phyloP scores from a whole-genome alignment of 2,797 vertebrate genomes.

The Peromyscus aztecus region DNA sequence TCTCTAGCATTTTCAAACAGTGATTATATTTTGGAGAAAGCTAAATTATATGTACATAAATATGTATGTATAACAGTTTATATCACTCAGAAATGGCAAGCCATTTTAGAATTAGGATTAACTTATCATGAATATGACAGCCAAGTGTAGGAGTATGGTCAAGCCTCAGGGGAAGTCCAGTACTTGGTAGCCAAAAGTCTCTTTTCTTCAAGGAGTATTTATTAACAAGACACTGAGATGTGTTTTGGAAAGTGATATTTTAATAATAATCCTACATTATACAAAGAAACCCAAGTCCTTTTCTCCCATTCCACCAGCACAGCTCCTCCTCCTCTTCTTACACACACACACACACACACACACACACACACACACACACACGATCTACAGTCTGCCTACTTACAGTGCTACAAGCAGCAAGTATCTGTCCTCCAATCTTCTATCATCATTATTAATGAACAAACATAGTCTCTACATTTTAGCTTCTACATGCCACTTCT shows the following conservation, averaged over 20 bases:
- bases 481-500: neutral
- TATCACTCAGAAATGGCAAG: slow-evolving; percentile 4
- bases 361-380: neutral
- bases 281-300: neutral
- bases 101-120: neutral
- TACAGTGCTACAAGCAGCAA: neutral
- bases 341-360: neutral
- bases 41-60: neutral
- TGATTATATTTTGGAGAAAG: slow-evolving; percentile 8
- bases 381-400: neutral
- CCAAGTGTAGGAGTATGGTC: neutral
- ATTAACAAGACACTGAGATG: neutral
- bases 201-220: neutral
- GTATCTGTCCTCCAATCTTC: accelerated
- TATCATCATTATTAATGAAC: neutral
- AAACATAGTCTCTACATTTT: neutral
- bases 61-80: neutral
- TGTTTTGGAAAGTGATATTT: slow-evolving; percentile 26
- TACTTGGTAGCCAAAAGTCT: neutral
- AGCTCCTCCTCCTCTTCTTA: too few relatives aligned
- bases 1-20: slow-evolving; percentile 13
- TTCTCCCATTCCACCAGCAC: too few relatives aligned
- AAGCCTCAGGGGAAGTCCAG: neutral
- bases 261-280: neutral
- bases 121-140: neutral